These are phyloP conservation scores for Apostichopus parvimensis DNA, from an alignment of 35 echinoderm and acorn worm genomes.

Conservation along the genomic window DNA sequence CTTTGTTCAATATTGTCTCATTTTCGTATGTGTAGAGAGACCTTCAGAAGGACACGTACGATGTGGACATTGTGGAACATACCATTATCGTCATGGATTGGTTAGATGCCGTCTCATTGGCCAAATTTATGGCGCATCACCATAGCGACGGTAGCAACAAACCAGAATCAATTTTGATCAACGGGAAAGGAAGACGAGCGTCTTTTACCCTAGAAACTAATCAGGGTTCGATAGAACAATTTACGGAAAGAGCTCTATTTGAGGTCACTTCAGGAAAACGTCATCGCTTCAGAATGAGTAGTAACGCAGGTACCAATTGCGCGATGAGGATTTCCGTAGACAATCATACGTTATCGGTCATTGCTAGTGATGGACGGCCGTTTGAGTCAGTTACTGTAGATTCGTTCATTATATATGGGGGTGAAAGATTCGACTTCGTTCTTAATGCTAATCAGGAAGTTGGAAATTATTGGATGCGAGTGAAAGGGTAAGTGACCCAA, in stretches of 20 bases:
- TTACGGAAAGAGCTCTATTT: slow-evolving; percentile 37
- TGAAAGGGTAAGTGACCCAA: slow-evolving; percentile 39
- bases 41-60: slow-evolving; percentile 57
- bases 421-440: slow-evolving; percentile 73
- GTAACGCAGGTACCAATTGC: slow-evolving; percentile 84
- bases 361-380: slow-evolving; percentile 81
- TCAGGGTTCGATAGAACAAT: background rate
- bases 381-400: slow-evolving; percentile 59
- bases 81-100: slow-evolving; percentile 76
- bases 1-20: too few species aligned
- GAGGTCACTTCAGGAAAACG: slow-evolving; percentile 28
- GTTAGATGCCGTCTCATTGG: slow-evolving; percentile 74
- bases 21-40: slow-evolving; percentile 13
- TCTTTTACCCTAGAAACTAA: background rate
- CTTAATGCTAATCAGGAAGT: slow-evolving; percentile 51
- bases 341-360: slow-evolving; percentile 70
- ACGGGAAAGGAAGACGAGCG: slow-evolving; percentile 76
- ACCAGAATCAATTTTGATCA: slow-evolving; percentile 87
- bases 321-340: slow-evolving; percentile 78
- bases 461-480: slow-evolving; percentile 82
- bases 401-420: slow-evolving; percentile 72
- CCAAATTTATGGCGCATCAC: slow-evolving; percentile 81
- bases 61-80: slow-evolving; percentile 81
- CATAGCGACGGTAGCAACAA: slow-evolving; percentile 81
- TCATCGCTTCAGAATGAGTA: slow-evolving; percentile 77